Evolutionary conservation across 1,140 invertebrate genomes (phyloP), one percentile per base, ranked within the genome.

Genomic region (Ganaspis sp.): DNA sequence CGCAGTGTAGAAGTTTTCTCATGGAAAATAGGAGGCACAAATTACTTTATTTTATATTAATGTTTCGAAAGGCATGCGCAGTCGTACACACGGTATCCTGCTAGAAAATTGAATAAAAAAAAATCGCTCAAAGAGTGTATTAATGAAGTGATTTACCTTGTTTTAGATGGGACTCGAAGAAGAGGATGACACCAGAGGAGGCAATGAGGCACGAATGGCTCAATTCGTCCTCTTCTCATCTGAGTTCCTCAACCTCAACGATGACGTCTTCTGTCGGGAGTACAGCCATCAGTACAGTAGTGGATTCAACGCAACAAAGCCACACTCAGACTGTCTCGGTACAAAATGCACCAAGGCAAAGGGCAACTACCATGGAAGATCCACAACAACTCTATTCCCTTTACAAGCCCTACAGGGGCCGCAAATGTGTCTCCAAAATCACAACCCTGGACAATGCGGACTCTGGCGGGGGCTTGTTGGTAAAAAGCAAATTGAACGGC

Each of bases 181-280:
- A 95, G 78, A 93, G 98, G 72, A 95, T 99, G 94, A 98, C 96
- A 17, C 97, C 98, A 2, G 95, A 96, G 70, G 98, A 99, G 86
- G 96, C 96, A 26, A 92, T 95, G 53, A 92, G 93, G 45, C 96
- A 96, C 88, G 95, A 96, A 85, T 96, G 95, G 93, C 91, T 97
- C 53, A 91, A 87, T 77, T 83, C 87, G 4, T 78, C 75, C 2
- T 75, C 79, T 29, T 76, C 78, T n/a, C 84, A 87, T 73, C 75
- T 86, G 69, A 88, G 85, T 53, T 87, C 86, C 9, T 88, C 83
- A 1, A 87, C 85, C n/a, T 88, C 88, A 78, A 84, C 83, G 54
- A 87, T 84, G 82, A 79, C 85, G n/a, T 84, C 86, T 49, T 87
- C 88, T 53, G 85, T 86, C 1, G 58, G 81, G 38, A 85, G 80